Percentiles rank a stretch among this genome's conserved stretches.
These are phyloP conservation scores for Eulithis prunata DNA, from an alignment of 2,888 invertebrate species.

Conservation along the genomic window DNA sequence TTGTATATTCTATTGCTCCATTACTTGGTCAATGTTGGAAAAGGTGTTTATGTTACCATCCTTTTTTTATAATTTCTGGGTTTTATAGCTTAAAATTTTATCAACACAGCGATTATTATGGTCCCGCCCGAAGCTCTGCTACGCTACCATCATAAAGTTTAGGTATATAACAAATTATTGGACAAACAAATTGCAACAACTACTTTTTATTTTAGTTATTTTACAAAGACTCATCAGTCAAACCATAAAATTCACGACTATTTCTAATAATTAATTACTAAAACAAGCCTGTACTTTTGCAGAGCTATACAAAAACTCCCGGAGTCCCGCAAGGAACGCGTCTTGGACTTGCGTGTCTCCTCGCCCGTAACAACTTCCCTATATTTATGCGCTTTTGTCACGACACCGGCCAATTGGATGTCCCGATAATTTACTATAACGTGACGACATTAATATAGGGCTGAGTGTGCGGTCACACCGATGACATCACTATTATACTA, in stretches of 20 bases:
- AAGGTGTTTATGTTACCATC: background rate
- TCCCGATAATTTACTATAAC: slow-evolving; percentile 77
- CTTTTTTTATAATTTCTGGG: background rate
- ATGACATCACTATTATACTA: slow-evolving; percentile 4
- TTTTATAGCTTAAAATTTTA: background rate
- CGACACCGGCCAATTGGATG: slow-evolving; percentile 78
- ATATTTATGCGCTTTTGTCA: slow-evolving; percentile 79
- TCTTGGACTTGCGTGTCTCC: slow-evolving; percentile 68
- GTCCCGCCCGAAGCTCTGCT: too few relatives aligned
- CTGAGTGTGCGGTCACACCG: slow-evolving; percentile 49
- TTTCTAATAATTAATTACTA: slow-evolving; percentile 22
- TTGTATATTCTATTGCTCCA: slow-evolving; percentile 44
- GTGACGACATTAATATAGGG: slow-evolving; percentile 70
- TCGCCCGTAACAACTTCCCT: slow-evolving; percentile 65
- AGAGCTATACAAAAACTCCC: slow-evolving; percentile 35
- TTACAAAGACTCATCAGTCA: background rate
- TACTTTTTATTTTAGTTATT: too few relatives aligned
- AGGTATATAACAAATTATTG: background rate
- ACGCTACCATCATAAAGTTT: too few relatives aligned
- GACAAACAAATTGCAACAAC: background rate
- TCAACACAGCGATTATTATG: too few relatives aligned
- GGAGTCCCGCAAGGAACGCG: slow-evolving; percentile 61
- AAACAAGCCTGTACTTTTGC: slow-evolving; percentile 19
- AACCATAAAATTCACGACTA: slow-evolving; percentile 3
- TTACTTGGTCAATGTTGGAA: slow-evolving; percentile 39